Conservation (phyloP, 53 echinoderm and acorn worm species). For the Luidia sarsii region DNA sequence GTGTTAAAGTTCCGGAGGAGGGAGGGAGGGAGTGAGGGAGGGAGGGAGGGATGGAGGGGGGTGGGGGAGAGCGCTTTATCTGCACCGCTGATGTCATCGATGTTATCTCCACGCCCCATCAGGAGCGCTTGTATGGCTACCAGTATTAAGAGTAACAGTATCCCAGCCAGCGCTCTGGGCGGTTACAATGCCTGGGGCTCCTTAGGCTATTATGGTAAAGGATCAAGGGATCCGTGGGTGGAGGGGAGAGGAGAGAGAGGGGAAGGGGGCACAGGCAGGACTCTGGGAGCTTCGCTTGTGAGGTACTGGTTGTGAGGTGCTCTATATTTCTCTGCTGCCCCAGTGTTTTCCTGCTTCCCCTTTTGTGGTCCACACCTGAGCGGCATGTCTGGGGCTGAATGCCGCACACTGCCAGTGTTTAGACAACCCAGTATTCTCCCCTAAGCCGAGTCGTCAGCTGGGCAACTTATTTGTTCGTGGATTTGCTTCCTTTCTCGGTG, state of each 20-base stretch:
- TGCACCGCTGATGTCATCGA: conserved; percentile 32
- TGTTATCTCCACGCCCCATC: conserved; percentile 31
- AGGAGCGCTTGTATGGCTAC: conserved; percentile 31
- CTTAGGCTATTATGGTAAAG: conserved; percentile 29
- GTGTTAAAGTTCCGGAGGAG: conserved; percentile 13
- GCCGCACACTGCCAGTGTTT: neutral
- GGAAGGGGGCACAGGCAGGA: no score
- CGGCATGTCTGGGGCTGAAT: neutral
- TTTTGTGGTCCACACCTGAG: conserved; percentile 1
- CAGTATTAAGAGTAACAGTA: conserved; percentile 36
- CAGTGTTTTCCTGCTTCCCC: no score
- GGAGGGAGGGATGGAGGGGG: conserved; percentile 10
- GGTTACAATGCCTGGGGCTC: neutral
- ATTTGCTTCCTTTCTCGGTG: neutral
- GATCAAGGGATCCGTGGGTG: conserved; percentile 6
- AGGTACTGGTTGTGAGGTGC: no score
- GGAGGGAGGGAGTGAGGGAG: conserved; percentile 4
- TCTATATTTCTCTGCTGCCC: no score
- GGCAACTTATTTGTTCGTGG: neutral
- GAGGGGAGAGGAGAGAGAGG: neutral
- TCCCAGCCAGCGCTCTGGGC: neutral
- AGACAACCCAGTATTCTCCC: conserved; percentile 33
- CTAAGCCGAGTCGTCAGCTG: conserved; percentile 6
- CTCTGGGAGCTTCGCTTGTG: no score
- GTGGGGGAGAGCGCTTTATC: neutral